Evolutionary conservation across 2,113 vertebrate genomes (phyloP), one percentile per base, ranked within the genome.

Genomic region (Suricata suricatta): DNA sequence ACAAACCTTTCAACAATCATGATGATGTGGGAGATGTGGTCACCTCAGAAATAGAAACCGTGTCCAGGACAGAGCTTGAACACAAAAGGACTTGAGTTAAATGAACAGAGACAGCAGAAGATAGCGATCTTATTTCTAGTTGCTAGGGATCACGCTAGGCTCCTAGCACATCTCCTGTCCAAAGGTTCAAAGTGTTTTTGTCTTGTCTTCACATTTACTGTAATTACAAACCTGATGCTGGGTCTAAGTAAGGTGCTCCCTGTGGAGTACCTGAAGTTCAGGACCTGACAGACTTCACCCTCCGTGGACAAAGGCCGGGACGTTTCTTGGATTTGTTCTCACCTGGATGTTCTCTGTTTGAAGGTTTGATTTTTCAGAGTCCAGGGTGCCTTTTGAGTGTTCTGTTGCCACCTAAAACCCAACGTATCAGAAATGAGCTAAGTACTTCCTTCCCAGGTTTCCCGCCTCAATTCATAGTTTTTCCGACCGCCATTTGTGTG

Each of bases 381-480:
- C 92, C 80, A 88, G 60, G 72, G 23, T 19, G 47, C 69, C 60
- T 90, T 63, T 52, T 85, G 89, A 60, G 57, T 92, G 47, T 72
- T 31, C 64, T 71, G 79, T 25, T 86, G 74, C 72, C 87, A 47
- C 83, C 89, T 96, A 87, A 87, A 94, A 91, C 21, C 90, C 44
- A 97, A 79, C 35, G 52, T 15, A 64, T 50, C 19, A 47, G 69
- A 76, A 47, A 60, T 27, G 7, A 21, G 33, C 21, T 29, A n/a
- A 60, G 29, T 69, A 35, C 35, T 86, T 91, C 25, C 41, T 93
- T 35, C 72, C 11, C 11, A 64, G 50, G 27, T 35, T 68, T 52
- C 23, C 74, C 17, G 57, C 5, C 21, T 50, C 2, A 17, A 54
- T 87, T 38, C 14, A 60, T 13, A 5, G 7, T 47, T 76, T 85